phyloP scores from a whole-genome alignment of 2,113 vertebrate genomes.

The Engraulis encrasicolus region DNA sequence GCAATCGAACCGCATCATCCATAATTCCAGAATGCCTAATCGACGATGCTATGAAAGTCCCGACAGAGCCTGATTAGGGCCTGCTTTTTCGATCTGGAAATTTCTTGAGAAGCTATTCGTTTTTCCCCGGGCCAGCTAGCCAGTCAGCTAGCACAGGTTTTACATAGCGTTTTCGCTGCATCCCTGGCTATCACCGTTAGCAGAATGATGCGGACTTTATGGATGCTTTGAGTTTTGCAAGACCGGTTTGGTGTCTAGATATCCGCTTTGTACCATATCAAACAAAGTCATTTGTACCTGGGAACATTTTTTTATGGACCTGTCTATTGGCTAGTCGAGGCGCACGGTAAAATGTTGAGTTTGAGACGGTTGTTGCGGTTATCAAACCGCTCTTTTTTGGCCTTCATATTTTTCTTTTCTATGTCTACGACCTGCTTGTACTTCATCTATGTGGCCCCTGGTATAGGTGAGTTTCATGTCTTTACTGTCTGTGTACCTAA shows the following conservation, averaged over 20 bases:
- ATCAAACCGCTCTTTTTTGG: slow-evolving; percentile 91
- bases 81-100: slow-evolving; percentile 66
- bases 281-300: slow-evolving; percentile 51
- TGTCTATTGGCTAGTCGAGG: slow-evolving; percentile 56
- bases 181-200: slow-evolving; percentile 30
- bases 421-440: slow-evolving; percentile 94
- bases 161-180: slow-evolving; percentile 54
- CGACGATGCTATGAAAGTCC: slow-evolving; percentile 43
- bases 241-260: slow-evolving; percentile 37
- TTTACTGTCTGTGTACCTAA: background rate
- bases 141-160: slow-evolving; percentile 9
- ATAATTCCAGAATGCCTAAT: slow-evolving; percentile 50
- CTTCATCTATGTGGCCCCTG: slow-evolving; percentile 94
- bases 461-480: slow-evolving; percentile 83
- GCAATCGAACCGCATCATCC: background rate
- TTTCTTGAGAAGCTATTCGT: slow-evolving; percentile 59
- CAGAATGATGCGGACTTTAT: slow-evolving; percentile 53
- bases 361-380: slow-evolving; percentile 85
- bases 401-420: slow-evolving; percentile 95
- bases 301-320: slow-evolving; percentile 69
- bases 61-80: slow-evolving; percentile 56
- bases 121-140: slow-evolving; percentile 41
- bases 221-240: slow-evolving; percentile 51
- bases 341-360: slow-evolving; percentile 80
- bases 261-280: slow-evolving; percentile 19